phyloP scores from a whole-genome alignment of 2,797 vertebrate genomes.

The Xiphorhynchus erythropygius region DNA sequence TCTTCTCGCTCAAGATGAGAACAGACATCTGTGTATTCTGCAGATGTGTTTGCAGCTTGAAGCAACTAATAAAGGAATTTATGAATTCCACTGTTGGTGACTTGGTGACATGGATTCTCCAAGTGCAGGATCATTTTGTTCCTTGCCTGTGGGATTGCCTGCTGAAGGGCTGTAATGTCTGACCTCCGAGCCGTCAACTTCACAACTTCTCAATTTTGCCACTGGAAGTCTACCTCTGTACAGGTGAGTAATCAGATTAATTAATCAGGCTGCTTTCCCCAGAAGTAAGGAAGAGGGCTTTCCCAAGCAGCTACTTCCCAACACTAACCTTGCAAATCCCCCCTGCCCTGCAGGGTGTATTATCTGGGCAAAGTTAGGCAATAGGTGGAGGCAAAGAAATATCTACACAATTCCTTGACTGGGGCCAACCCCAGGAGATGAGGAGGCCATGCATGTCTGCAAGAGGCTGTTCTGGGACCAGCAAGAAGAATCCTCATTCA shows the following conservation, averaged over 20 bases:
- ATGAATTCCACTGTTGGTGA: neutral
- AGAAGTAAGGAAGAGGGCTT: neutral
- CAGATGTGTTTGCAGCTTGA: neutral
- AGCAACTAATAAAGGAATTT: neutral
- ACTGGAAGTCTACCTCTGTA: neutral
- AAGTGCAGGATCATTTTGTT: neutral
- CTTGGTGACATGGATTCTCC: neutral
- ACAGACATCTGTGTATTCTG: neutral
- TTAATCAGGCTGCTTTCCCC: neutral
- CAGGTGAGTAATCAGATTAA: neutral
- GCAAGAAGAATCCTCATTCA: neutral
- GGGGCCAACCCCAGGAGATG: neutral
- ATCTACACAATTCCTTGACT: neutral
- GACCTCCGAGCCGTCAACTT: neutral
- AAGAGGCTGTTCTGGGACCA: neutral
- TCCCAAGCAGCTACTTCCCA: neutral
- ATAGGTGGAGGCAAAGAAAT: neutral
- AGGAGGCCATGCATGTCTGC: neutral
- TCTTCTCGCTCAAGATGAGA: rapidly evolving
- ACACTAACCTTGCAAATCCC: neutral
- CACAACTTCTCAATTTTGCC: neutral
- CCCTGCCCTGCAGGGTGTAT: neutral
- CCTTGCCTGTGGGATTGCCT: rapidly evolving
- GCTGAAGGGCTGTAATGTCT: rapidly evolving
- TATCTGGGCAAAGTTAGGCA: neutral